Percentiles rank a stretch among this genome's conserved stretches.
phyloP scores from a whole-genome alignment of 2,888 invertebrate species.

The Nipponacmea schrenckii region DNA sequence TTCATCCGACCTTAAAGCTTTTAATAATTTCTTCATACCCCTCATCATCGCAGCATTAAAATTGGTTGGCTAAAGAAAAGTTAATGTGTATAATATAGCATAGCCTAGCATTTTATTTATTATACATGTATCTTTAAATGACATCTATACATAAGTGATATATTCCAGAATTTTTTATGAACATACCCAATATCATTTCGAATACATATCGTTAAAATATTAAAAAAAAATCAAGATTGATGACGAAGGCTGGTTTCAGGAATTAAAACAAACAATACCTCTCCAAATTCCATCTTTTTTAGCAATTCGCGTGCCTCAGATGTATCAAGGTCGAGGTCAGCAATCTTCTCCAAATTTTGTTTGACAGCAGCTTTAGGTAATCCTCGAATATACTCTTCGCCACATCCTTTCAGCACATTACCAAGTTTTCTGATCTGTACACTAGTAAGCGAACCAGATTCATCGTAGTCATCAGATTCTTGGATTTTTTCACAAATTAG shows the following conservation, averaged over 20 bases:
- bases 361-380: conserved; percentile 8
- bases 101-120: too few species aligned
- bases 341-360: not conserved
- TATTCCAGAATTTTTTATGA: not conserved
- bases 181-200: too few species aligned
- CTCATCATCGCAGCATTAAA: conserved; percentile 18
- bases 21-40: conserved; percentile 27
- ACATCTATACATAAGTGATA: not conserved
- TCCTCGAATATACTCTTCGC: conserved; percentile 10
- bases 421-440: conserved; percentile 5
- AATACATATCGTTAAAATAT: too few species aligned
- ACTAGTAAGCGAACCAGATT: not conserved
- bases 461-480: conserved; percentile 10
- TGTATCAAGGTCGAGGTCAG: conserved; percentile 13
- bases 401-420: conserved; percentile 15
- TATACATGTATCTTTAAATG: not conserved
- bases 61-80: conserved; percentile 13
- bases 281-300: not conserved
- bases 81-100: too few species aligned
- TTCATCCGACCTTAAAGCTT: conserved; percentile 26
- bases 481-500: conserved; percentile 14
- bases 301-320: conserved; percentile 14
- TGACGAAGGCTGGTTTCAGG: not conserved
- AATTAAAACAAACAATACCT: not conserved
- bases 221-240: not conserved